These are phyloP conservation scores for Rhynchophorus ferrugineus DNA, from an alignment of 1,140 invertebrate genomes.

Conservation along the genomic window DNA sequence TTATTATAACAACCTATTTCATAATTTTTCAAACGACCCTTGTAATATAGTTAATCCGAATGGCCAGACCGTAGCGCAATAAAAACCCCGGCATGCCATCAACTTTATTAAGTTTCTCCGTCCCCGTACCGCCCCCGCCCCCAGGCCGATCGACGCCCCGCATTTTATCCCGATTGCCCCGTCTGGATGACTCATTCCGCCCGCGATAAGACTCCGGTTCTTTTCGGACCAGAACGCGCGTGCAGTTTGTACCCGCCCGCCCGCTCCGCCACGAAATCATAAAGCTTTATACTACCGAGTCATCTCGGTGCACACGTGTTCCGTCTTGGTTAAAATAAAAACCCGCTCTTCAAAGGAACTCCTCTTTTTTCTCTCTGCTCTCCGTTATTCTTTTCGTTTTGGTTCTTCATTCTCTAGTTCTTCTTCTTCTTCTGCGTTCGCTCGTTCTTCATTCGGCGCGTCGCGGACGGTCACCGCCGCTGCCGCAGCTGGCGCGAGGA, in stretches of 20 bases:
- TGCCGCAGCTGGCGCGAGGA: too few species aligned
- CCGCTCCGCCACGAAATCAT: slow-evolving; percentile 7
- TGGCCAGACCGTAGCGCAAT: too few species aligned
- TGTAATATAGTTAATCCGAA: too few species aligned
- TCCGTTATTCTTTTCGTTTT: neutral
- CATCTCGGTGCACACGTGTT: slow-evolving; percentile 22
- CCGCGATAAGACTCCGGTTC: neutral
- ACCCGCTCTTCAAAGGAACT: slow-evolving; percentile 17
- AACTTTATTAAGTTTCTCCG: neutral
- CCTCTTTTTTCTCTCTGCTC: slow-evolving; percentile 2
- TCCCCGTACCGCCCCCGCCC: neutral
- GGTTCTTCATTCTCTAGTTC: neutral
- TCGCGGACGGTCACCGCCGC: too few species aligned
- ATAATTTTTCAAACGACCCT: too few species aligned
- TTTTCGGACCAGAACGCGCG: too few species aligned
- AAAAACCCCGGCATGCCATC: neutral
- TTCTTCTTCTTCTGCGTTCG: neutral
- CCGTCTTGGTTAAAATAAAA: slow-evolving; percentile 3
- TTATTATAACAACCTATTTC: too few species aligned
- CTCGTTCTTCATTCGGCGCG: neutral
- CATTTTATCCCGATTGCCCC: neutral
- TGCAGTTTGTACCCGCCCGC: slow-evolving; percentile 5
- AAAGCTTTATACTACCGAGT: slow-evolving; percentile 21
- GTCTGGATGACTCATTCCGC: neutral
- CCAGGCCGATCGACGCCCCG: neutral